phyloP scores from a whole-genome alignment of 2,888 invertebrate species.

The Dioctria linearis region DNA sequence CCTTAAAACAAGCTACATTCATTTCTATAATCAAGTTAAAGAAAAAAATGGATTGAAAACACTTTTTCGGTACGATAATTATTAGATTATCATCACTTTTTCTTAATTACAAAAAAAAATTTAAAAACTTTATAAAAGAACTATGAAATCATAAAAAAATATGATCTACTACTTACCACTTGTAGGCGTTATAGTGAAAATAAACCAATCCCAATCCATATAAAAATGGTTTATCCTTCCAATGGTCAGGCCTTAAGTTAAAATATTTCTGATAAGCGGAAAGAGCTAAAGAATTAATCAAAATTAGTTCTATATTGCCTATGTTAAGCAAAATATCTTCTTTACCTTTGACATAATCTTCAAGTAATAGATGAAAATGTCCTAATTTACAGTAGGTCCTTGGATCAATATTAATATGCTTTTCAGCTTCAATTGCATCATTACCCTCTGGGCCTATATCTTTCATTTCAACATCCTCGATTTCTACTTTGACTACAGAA shows the following conservation, averaged over 20 bases:
- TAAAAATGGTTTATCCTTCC: constrained; percentile 92
- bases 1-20: too few species aligned
- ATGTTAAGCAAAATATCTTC: not conserved
- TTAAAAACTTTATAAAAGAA: too few species aligned
- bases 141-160: too few species aligned
- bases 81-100: too few species aligned
- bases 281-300: constrained; percentile 78
- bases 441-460: constrained; percentile 55
- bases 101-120: too few species aligned
- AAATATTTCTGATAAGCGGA: constrained; percentile 97
- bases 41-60: too few species aligned
- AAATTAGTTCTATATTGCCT: not conserved
- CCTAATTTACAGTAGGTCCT: constrained; percentile 96
- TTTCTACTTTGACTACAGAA: constrained; percentile 60
- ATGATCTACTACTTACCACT: constrained; percentile 83
- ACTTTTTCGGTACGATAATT: too few species aligned
- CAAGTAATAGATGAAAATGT: constrained; percentile 93
- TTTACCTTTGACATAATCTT: constrained; percentile 95
- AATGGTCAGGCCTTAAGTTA: constrained; percentile 83
- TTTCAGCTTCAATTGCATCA: constrained; percentile 64
- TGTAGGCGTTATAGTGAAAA: constrained; percentile 95
- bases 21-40: too few species aligned
- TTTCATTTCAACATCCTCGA: constrained; percentile 61
- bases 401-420: constrained; percentile 86
- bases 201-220: constrained; percentile 97